Evolutionary conservation across 2,888 invertebrate species (phyloP).

Genomic region (Corythucha ciliata): DNA sequence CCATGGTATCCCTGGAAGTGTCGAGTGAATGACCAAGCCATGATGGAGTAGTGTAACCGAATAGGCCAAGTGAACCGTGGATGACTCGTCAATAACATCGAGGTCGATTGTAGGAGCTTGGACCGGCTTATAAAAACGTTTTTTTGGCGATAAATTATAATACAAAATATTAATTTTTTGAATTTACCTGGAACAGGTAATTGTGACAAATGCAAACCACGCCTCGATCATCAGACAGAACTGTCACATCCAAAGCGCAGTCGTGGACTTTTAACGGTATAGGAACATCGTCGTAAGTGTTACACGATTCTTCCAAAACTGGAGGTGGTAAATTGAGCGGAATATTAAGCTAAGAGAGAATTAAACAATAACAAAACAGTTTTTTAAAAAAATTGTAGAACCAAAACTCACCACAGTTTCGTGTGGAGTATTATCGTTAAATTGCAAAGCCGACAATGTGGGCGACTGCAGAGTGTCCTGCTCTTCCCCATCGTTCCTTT

Average conservation of each 20-base stretch:
- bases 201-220: constrained; percentile 72
- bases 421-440: constrained; percentile 75
- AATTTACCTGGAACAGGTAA: constrained; percentile 58
- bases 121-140: constrained; percentile 45
- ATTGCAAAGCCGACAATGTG: constrained; percentile 72
- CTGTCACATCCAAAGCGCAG: constrained; percentile 68
- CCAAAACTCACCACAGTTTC: constrained; percentile 65
- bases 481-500: constrained; percentile 48
- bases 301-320: constrained; percentile 49
- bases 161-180: constrained; percentile 1
- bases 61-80: constrained; percentile 71
- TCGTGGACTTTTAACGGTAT: constrained; percentile 72
- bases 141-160: too few relatives aligned
- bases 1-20: constrained; percentile 73
- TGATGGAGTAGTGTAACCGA: constrained; percentile 74
- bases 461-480: constrained; percentile 55
- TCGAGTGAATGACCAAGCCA: constrained; percentile 72
- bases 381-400: neutral
- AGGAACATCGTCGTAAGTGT: constrained; percentile 70
- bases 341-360: constrained; percentile 59
- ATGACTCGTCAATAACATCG: constrained; percentile 44
- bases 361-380: constrained; percentile 11
- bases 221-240: constrained; percentile 63
- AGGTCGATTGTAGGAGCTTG: constrained; percentile 47
- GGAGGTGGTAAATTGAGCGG: constrained; percentile 69